Base-by-base conservation (phyloP, 2,113 vertebrate genomes). In the Cairina moschata region DNA sequence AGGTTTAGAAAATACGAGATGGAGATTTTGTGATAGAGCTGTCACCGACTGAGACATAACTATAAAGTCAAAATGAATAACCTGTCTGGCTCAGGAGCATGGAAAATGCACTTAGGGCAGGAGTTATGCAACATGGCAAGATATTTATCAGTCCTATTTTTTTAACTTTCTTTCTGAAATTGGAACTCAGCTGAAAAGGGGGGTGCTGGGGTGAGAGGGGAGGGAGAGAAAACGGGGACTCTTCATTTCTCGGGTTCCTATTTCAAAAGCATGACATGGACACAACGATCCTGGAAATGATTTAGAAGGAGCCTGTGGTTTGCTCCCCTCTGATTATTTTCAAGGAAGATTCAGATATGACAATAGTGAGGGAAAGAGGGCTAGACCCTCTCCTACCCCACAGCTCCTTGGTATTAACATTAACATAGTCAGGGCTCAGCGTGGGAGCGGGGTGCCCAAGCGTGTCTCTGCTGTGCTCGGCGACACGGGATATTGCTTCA, bases 1-100 rank as follows among this genome's bases (percentile, higher is more conserved):
- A 81, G 82, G 59, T 86, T 84, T 65, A 75, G 78, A 71, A 73
- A 92, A 81, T 4, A 25, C 16, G 54, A 73, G 93, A 63, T 50
- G 73, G 63, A 76, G 76, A 72, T 91, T 65, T 10, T 86, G 69
- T 1, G 55, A 88, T 38, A 83, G 93, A 95, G 72, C 42, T 81
- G 83, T 89, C 3, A 1, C 13, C 55, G 36, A 77, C 52, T 1
- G 5, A 96, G 88, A 84, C 48, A 4, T 8, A 91, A 67, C 72
- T 80, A 36, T 60, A 21, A 79, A 81, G 65, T 75, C 69, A 55
- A 78, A 94, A 67, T 75, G 68, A 82, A 67, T 81, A 96, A 90
- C 83, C 95, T 86, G 68, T 52, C 93, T 95, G 76, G 73, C 76
- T 60, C 0, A 0, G 38, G 65, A 96, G 32, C 28, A 13, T 6